Percentiles rank a stretch among this genome's conserved stretches.
phyloP scores from a whole-genome alignment of 1,140 invertebrate genomes.

The Trachymyrmex septentrionalis region DNA sequence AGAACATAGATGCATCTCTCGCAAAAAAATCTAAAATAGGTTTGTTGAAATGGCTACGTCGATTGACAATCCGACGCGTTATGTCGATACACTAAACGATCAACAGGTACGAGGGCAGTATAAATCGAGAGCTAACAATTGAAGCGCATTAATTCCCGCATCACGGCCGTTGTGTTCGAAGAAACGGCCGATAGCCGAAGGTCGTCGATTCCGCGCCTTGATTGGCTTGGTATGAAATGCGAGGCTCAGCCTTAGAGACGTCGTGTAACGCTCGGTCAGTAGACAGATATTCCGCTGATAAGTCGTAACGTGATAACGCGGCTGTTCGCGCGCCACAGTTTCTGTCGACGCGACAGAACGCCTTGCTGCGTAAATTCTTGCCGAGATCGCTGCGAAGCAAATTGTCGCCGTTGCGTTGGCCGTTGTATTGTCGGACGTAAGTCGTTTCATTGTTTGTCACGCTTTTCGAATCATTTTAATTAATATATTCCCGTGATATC shows the following conservation, averaged over 20 bases:
- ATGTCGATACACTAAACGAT: constrained; percentile 25
- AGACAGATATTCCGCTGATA: constrained; percentile 64
- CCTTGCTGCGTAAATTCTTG: constrained; percentile 36
- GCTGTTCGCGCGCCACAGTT: constrained; percentile 23
- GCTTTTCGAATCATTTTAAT: not conserved
- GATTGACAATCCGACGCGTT: not conserved
- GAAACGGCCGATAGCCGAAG: constrained; percentile 50
- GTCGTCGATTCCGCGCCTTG: constrained; percentile 45
- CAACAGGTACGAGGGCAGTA: constrained; percentile 53
- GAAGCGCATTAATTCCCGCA: constrained; percentile 62
- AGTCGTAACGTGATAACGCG: constrained; percentile 63
- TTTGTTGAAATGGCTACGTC: not conserved
- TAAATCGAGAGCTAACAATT: constrained; percentile 57
- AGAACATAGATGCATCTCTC: not conserved
- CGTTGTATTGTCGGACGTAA: not conserved
- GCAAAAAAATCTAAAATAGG: not conserved
- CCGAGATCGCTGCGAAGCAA: constrained; percentile 3
- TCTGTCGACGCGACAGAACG: constrained; percentile 43
- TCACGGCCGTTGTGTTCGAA: constrained; percentile 52
- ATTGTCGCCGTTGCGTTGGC: not conserved
- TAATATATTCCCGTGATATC: not conserved
- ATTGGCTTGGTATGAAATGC: constrained; percentile 29
- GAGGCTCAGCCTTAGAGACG: constrained; percentile 4
- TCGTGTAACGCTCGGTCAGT: constrained; percentile 38
- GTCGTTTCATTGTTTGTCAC: not conserved